These are phyloP conservation scores for Scaptomyza reducta DNA, from an alignment of 2,888 invertebrate species.

Conservation along the genomic window DNA sequence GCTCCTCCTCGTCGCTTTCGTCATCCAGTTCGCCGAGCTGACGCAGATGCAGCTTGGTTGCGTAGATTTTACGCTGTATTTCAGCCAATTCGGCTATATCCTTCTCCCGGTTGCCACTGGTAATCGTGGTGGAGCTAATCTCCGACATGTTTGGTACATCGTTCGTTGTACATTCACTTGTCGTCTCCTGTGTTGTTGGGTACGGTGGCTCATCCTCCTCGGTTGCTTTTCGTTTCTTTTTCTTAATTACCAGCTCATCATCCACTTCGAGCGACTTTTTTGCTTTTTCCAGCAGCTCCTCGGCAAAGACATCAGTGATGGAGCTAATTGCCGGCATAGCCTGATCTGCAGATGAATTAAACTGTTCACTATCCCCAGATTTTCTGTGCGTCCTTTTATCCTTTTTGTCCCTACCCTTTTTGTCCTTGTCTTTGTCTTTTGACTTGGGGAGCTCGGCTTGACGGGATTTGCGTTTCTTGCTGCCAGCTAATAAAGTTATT, in stretches of 20 bases:
- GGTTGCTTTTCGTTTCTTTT: slow-evolving; percentile 66
- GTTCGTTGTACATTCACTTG: slow-evolving; percentile 84
- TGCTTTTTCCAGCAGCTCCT: slow-evolving; percentile 86
- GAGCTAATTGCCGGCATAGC: slow-evolving; percentile 80
- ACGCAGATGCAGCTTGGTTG: slow-evolving; percentile 85
- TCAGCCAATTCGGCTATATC: slow-evolving; percentile 85
- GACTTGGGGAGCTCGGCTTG: slow-evolving; percentile 71
- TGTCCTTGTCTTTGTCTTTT: slow-evolving; percentile 76
- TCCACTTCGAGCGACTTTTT: slow-evolving; percentile 80
- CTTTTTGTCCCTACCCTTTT: slow-evolving; percentile 70
- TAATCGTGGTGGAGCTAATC: slow-evolving; percentile 76
- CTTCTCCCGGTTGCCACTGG: slow-evolving; percentile 78
- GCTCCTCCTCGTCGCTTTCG: slow-evolving; percentile 57
- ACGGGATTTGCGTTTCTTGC: slow-evolving; percentile 84
- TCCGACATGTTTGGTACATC: slow-evolving; percentile 85
- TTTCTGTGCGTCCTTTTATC: slow-evolving; percentile 65
- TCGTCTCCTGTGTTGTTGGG: slow-evolving; percentile 64
- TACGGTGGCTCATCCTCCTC: slow-evolving; percentile 44
- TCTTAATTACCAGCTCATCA: slow-evolving; percentile 74
- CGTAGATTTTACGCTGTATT: slow-evolving; percentile 88
- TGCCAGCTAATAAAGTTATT: slow-evolving; percentile 36
- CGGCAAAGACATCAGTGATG: slow-evolving; percentile 88
- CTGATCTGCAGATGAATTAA: slow-evolving; percentile 35
- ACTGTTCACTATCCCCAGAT: slow-evolving; percentile 53
- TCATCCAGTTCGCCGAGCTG: slow-evolving; percentile 84